A percentile compares a stretch with the other conserved stretches of the same genome.
Conservation (phyloP, 1,140 invertebrate genomes). For the Lordiphosa collinella region DNA sequence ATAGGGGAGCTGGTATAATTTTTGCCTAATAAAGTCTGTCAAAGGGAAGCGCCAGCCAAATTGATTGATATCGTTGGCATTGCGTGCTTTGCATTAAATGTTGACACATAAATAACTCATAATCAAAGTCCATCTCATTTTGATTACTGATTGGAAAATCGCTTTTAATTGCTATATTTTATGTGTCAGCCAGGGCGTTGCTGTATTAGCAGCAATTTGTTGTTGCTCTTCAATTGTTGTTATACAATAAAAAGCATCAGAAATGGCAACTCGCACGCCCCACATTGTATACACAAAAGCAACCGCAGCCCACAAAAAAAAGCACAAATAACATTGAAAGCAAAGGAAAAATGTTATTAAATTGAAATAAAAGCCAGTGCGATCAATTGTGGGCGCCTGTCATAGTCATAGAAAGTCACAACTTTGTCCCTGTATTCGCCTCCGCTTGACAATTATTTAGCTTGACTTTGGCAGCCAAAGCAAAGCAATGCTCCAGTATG, state of each 20-base stretch:
- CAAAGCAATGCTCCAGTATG: constrained; percentile 30
- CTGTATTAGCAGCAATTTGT: constrained; percentile 32
- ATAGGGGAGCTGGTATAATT: neutral
- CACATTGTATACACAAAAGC: constrained; percentile 29
- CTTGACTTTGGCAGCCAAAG: constrained; percentile 56
- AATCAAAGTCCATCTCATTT: constrained; percentile 10
- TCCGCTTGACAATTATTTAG: constrained; percentile 48
- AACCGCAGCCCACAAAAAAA: constrained; percentile 34
- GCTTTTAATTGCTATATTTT: constrained; percentile 15
- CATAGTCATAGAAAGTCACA: constrained; percentile 29
- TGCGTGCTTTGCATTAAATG: constrained; percentile 27
- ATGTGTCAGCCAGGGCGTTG: constrained; percentile 34
- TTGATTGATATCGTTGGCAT: constrained; percentile 41
- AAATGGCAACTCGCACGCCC: constrained; percentile 47
- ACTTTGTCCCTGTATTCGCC: constrained; percentile 43
- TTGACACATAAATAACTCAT: constrained; percentile 3
- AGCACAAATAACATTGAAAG: constrained; percentile 33
- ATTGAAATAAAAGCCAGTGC: constrained; percentile 49
- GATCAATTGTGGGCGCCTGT: constrained; percentile 49
- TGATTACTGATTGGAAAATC: constrained; percentile 23
- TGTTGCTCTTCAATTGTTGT: constrained; percentile 30
- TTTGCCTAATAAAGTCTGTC: constrained; percentile 32
- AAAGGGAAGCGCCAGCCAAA: constrained; percentile 44
- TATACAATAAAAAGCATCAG: constrained; percentile 37
- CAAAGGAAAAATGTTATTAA: constrained; percentile 43